These are phyloP conservation scores for Drosophila maculinotata DNA, from an alignment of 2,888 invertebrate genomes.

Conservation along the genomic window DNA sequence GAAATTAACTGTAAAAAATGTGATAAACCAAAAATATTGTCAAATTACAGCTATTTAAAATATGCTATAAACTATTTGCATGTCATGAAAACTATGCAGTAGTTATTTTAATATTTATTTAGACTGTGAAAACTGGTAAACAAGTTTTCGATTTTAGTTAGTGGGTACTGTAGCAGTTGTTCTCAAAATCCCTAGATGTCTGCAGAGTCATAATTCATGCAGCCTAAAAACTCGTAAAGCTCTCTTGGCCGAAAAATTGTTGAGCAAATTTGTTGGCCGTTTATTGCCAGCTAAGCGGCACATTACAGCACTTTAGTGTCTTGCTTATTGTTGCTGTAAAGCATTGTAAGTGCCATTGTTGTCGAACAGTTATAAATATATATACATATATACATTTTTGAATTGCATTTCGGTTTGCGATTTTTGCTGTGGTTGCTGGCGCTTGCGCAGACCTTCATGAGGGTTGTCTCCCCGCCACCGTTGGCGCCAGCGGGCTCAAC, in stretches of 20 bases:
- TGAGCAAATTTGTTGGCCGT: conserved; percentile 17
- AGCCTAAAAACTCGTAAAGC: conserved; percentile 17
- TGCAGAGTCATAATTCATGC: neutral
- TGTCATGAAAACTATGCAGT: neutral
- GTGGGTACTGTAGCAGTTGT: conserved; percentile 1
- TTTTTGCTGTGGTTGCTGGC: conserved; percentile 48
- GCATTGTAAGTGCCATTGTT: conserved; percentile 44
- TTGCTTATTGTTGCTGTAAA: conserved; percentile 30
- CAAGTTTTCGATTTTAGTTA: neutral
- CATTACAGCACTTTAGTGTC: conserved; percentile 50
- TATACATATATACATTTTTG: conserved; percentile 16
- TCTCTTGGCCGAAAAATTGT: conserved; percentile 12
- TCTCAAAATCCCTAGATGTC: neutral
- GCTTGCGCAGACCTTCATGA: conserved; percentile 50
- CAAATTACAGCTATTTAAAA: conserved; percentile 42
- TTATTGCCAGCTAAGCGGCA: conserved; percentile 38
- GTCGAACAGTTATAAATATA: conserved; percentile 8
- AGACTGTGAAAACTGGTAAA: neutral
- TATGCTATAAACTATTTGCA: conserved; percentile 12
- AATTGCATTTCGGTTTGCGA: conserved; percentile 25
- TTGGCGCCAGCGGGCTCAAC: conserved; percentile 63
- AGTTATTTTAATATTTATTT: neutral
- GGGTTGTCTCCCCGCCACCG: conserved; percentile 20
- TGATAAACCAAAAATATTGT: conserved; percentile 2
- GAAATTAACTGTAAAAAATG: conserved; percentile 25